Conservation (phyloP, 1,140 invertebrate species). For the Sesamia nonagrioides region DNA sequence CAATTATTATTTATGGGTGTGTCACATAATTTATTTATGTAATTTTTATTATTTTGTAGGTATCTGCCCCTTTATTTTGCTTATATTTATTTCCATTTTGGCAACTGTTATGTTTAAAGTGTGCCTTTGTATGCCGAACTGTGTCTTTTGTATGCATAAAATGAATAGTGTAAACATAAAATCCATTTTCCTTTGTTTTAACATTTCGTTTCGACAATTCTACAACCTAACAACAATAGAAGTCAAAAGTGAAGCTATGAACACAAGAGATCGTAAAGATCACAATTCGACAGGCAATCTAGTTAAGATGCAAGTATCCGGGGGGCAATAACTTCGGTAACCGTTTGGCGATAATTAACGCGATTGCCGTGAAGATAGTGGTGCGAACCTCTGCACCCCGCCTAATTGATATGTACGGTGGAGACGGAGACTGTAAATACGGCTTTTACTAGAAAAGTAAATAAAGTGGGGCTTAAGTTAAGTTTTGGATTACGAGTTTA, state of each 20-base stretch:
- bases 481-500: no score
- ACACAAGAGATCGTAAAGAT: slow-evolving; percentile 35
- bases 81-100: no score
- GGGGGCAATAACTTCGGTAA: slow-evolving; percentile 65
- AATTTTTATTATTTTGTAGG: no score
- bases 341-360: slow-evolving; percentile 70
- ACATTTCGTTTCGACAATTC: background rate
- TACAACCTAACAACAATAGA: background rate
- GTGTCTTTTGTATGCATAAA: no score
- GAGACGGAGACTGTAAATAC: background rate
- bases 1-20: no score
- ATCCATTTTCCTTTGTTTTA: background rate
- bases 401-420: slow-evolving; percentile 76
- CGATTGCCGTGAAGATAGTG: slow-evolving; percentile 71
- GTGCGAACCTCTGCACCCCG: slow-evolving; percentile 63
- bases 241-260: background rate
- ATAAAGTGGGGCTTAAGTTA: background rate
- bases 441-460: background rate
- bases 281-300: slow-evolving; percentile 61
- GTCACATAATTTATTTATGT: no score
- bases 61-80: no score
- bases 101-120: no score
- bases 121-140: no score
- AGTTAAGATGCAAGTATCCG: slow-evolving; percentile 56
- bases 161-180: no score